Base-by-base conservation (phyloP, 2,888 invertebrate species). In the Xylota sylvarum region DNA sequence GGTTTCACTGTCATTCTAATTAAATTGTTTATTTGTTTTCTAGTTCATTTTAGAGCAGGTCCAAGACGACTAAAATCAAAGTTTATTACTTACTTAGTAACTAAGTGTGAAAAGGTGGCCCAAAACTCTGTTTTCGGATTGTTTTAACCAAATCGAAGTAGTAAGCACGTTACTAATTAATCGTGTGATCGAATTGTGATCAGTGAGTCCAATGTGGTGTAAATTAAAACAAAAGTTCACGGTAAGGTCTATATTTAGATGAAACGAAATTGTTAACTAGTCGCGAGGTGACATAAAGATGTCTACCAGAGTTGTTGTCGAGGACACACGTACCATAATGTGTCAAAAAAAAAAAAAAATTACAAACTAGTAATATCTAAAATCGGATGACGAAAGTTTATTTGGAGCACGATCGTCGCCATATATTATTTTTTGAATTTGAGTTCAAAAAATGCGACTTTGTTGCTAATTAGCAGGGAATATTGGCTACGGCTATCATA, bases 181-280 rank as follows among this genome's bases (percentile, higher is more conserved):
- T 77, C 30, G 77, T 77, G 77, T 86, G 86, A 86, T 86, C 81
- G 72, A 81, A 58, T 77, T 86, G 52, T 81, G 81, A 86, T 77
- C 76, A 72, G 48, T 50, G 50, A 52, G 5, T 1, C 46, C 1
- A 52, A 69, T 58, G n/a, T 9, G 43, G 60, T 60, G 74, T 46
- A 35, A 81, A 81, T 81, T 69, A 23, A 37, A 27, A 40, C 7
- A 19, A 14, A 40, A 64, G 17, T 23, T 23, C 12, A 43, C 35
- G 6, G n/a, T 56, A 27, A 65, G 30, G 35, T 48, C 67, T 52
- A 55, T 27, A 70, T 65, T 10, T 58, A 37, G 43, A 73, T 19
- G 9, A 60, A 62, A 62, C 17, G n/a, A 27, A 62, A 27, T 40
- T 73, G 12, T 30, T 73, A 10, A 46, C 6, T 46, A 50, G 48